Evolutionary conservation across 2,113 vertebrate species (phyloP).

Genomic region (Cranoglanis bouderius): DNA sequence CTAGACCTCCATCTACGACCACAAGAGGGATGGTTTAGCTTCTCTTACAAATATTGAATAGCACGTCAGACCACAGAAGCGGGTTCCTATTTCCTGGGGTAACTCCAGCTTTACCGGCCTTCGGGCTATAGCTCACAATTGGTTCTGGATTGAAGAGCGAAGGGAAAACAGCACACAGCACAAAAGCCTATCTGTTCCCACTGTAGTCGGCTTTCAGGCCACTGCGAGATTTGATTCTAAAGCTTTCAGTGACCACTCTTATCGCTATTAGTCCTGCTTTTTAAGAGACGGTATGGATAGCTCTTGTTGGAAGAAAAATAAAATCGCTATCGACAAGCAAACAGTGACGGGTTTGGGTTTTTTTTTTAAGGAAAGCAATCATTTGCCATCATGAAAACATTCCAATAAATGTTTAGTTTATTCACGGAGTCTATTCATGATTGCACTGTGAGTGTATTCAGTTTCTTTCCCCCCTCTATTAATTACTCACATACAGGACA

Average conservation of each 20-base stretch:
- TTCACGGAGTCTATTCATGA: neutral
- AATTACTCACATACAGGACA: neutral
- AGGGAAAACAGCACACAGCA: neutral
- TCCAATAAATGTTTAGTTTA: slow-evolving; percentile 2
- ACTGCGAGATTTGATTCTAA: slow-evolving; percentile 2
- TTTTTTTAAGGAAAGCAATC: neutral
- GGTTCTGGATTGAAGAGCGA: slow-evolving; percentile 19
- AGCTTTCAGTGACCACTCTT: neutral
- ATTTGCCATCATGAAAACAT: neutral
- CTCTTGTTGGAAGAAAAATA: neutral
- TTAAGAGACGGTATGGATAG: neutral
- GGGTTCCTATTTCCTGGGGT: slow-evolving; percentile 30
- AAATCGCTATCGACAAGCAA: neutral
- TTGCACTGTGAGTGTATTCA: neutral
- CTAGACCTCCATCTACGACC: neutral
- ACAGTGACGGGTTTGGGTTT: neutral
- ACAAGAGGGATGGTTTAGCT: neutral
- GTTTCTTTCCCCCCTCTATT: neutral
- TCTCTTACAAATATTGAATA: slow-evolving; percentile 3
- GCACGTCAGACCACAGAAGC: neutral
- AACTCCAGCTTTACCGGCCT: slow-evolving; percentile 2
- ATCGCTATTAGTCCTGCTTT: neutral
- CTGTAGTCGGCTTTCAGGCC: slow-evolving; percentile 13
- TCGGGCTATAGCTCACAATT: slow-evolving; percentile 9
- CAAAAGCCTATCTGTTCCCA: slow-evolving; percentile 31